These are phyloP conservation scores for Cottoperca gobio DNA, from an alignment of 2,797 vertebrate species.

Conservation along the genomic window DNA sequence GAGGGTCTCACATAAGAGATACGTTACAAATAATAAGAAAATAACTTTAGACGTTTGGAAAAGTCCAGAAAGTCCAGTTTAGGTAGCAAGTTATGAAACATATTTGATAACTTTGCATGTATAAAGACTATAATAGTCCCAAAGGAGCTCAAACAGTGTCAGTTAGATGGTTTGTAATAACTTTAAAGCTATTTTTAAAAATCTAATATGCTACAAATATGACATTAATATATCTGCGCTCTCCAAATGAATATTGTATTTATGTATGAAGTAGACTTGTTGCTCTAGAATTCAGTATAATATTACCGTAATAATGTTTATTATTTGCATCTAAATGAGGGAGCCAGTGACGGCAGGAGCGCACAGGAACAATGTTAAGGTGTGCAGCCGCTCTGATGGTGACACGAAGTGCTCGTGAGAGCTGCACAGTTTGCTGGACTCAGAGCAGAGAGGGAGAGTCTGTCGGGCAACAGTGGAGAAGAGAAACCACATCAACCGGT, in stretches of 20 bases:
- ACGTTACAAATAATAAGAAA: background rate
- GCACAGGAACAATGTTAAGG: constrained; percentile 42
- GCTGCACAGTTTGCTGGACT: constrained; percentile 20
- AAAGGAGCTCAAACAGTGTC: background rate
- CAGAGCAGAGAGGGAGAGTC: constrained; percentile 40
- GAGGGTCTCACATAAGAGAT: background rate
- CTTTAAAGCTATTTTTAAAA: background rate
- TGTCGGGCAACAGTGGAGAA: constrained; percentile 18
- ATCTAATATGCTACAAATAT: background rate
- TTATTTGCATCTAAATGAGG: constrained; percentile 17
- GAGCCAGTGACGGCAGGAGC: constrained; percentile 28
- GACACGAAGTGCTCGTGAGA: constrained; percentile 13
- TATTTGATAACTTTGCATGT: background rate
- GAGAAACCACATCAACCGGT: constrained; percentile 41
- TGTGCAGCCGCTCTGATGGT: constrained; percentile 31
- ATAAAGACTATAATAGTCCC: background rate
- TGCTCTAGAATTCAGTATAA: background rate
- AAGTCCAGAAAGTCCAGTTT: background rate
- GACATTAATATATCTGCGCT: background rate
- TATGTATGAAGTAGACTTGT: background rate
- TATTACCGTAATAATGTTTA: background rate
- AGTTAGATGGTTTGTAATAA: background rate
- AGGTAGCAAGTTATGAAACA: background rate
- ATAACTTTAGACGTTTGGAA: background rate
- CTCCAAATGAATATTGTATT: background rate